Conservation (phyloP, 2,888 invertebrate species). For the Parthenolecanium corni region DNA sequence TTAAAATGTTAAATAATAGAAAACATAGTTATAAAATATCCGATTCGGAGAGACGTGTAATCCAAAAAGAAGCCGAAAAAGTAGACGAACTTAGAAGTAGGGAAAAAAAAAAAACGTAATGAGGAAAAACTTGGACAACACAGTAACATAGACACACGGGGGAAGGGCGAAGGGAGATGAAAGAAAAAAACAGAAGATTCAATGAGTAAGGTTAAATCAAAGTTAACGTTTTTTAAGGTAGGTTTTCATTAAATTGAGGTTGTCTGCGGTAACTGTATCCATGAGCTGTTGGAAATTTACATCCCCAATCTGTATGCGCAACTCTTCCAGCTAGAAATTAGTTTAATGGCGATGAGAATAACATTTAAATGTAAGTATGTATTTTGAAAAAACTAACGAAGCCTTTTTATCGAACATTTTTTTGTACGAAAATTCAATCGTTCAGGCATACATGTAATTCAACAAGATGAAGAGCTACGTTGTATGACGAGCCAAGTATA, state of each 20-base stretch:
- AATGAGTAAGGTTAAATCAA: too few species aligned
- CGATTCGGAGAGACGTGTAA: too few species aligned
- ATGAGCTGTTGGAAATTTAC: constrained; percentile 53
- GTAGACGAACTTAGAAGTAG: neutral
- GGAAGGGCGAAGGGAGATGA: neutral
- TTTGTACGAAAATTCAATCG: too few species aligned
- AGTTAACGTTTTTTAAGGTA: constrained; percentile 10
- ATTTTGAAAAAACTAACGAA: constrained; percentile 29
- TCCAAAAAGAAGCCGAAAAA: too few species aligned
- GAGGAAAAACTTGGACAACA: neutral
- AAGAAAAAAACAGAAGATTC: neutral
- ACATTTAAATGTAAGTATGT: too few species aligned
- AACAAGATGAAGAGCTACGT: too few species aligned
- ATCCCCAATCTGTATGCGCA: constrained; percentile 64
- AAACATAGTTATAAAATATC: too few species aligned
- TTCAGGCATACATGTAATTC: too few species aligned
- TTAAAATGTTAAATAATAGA: too few species aligned
- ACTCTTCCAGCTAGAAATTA: constrained; percentile 49
- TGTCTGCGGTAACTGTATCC: constrained; percentile 24
- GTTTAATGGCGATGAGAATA: too few species aligned
- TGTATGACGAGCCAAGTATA: too few species aligned
- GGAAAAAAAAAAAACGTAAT: neutral
- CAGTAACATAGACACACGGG: neutral
- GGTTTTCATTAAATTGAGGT: constrained; percentile 6
- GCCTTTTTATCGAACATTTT: neutral